A percentile compares a stretch with the other conserved stretches of the same genome.
These are phyloP conservation scores for Antigone vipio DNA, from an alignment of 2,113 vertebrate genomes.

Conservation along the genomic window DNA sequence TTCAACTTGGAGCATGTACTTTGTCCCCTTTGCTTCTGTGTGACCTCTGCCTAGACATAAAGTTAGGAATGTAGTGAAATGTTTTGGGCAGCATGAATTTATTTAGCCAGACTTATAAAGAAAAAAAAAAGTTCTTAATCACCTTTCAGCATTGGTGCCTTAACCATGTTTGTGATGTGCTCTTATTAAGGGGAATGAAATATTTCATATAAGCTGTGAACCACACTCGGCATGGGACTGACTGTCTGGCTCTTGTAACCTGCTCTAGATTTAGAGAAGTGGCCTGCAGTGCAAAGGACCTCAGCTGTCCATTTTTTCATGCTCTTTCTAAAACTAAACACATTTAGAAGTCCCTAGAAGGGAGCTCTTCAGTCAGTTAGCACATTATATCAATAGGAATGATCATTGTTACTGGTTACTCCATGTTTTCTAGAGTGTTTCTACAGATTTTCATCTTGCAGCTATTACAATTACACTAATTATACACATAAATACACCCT, in stretches of 20 bases:
- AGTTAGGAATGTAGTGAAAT: background rate
- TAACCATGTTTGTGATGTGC: background rate
- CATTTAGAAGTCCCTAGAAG: background rate
- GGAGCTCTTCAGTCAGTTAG: background rate
- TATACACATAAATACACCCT: slow-evolving; percentile 11
- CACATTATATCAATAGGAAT: background rate
- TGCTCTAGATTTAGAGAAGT: background rate
- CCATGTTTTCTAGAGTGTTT: background rate
- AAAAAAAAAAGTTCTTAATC: background rate
- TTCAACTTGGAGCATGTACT: background rate
- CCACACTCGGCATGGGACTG: background rate
- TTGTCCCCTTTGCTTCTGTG: fast-evolving
- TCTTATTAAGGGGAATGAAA: background rate
- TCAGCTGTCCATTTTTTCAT: background rate
- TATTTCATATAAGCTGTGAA: background rate
- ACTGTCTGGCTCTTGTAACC: background rate
- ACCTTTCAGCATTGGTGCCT: background rate
- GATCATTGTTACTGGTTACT: background rate
- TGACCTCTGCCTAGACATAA: background rate
- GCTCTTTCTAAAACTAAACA: background rate
- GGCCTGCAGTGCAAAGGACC: background rate
- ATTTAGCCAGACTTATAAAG: background rate
- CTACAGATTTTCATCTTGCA: slow-evolving; percentile 26
- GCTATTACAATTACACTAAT: slow-evolving; percentile 35
- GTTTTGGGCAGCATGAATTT: background rate